phyloP scores from a whole-genome alignment of 2,113 vertebrate genomes.

The Serilophus lunatus region DNA sequence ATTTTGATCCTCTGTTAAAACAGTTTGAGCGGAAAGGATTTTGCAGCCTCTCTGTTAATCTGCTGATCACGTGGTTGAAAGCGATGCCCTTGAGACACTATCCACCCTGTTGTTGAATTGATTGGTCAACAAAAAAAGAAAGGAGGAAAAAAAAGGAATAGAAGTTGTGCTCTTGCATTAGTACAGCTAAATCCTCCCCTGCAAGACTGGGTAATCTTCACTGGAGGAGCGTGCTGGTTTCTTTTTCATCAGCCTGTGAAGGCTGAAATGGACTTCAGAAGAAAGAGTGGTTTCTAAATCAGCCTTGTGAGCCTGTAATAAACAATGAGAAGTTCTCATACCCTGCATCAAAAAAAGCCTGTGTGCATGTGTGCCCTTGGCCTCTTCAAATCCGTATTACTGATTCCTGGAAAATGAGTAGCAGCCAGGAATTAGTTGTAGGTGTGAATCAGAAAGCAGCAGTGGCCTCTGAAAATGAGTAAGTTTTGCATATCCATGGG shows the following conservation, averaged over 20 bases:
- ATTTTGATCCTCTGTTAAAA: constrained; percentile 53
- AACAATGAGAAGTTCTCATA: neutral
- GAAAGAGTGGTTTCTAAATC: neutral
- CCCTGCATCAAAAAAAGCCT: neutral
- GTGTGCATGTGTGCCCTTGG: neutral
- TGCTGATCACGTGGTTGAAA: constrained; percentile 38
- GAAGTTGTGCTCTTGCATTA: constrained; percentile 35
- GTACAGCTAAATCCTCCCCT: constrained; percentile 39
- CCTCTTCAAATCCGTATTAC: neutral
- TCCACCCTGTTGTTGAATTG: constrained; percentile 35
- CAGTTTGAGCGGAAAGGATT: constrained; percentile 62
- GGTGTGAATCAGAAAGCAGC: constrained; percentile 49
- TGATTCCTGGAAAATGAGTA: neutral
- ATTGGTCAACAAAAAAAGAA: constrained; percentile 49
- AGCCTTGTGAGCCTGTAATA: neutral
- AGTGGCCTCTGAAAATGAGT: constrained; percentile 11
- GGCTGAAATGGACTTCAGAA: neutral
- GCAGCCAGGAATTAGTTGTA: constrained; percentile 16
- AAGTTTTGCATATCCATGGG: neutral
- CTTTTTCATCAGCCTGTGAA: neutral
- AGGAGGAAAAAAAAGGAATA: neutral
- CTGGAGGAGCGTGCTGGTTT: neutral
- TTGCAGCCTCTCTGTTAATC: constrained; percentile 59
- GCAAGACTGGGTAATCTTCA: constrained; percentile 46
- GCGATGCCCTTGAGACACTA: constrained; percentile 24